Base-by-base conservation (phyloP, 2,113 vertebrate genomes). In the Nesogale talazaci region DNA sequence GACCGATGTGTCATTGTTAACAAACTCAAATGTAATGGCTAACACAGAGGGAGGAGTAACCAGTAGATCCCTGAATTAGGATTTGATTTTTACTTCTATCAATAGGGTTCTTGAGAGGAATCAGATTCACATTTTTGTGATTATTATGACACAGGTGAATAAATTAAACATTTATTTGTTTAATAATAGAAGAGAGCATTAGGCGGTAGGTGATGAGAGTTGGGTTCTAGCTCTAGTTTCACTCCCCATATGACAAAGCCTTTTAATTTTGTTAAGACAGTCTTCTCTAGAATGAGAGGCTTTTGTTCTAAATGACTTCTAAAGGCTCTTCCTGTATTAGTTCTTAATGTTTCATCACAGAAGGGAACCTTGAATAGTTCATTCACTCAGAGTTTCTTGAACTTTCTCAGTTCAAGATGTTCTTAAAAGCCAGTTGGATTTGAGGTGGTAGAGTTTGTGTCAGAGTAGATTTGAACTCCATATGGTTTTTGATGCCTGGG, bases 71-170 rank as follows among this genome's bases (percentile, higher is more conserved):
- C 77, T 36, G 22, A 77, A 31, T 29, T 70, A 61, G 61, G 59
- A 65, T 34, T 11, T 74, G 65, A 6, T 81, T 90, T 90, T 52
- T 46, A 16, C 40, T n/a, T 74, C 36, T 69, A 3, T 78, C 56
- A 76, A 40, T 84, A 77, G 52, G 34, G 10, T 19, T 90, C 81
- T 83, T 38, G n/a, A 86, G 36, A 86, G 57, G 89, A 91, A 79
- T 23, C 36, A 29, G 75, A 22, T 22, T 46, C 34, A 69, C 16
- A 16, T 67, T 46, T 52, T n/a, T 23, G 38, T 90, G 63, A 65
- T 80, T 59, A 52, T 78, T 27, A 46, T 79, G 52, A 34, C 25
- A 42, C 42, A 75, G 77, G 40, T 59, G 56, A 77, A 2, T 59
- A 63, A 57, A 82, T 46, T 8, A 84, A 74, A 27, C 61, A 5